Evolutionary conservation across 2,797 vertebrate species (phyloP).

Genomic region (Podargus strigoides): DNA sequence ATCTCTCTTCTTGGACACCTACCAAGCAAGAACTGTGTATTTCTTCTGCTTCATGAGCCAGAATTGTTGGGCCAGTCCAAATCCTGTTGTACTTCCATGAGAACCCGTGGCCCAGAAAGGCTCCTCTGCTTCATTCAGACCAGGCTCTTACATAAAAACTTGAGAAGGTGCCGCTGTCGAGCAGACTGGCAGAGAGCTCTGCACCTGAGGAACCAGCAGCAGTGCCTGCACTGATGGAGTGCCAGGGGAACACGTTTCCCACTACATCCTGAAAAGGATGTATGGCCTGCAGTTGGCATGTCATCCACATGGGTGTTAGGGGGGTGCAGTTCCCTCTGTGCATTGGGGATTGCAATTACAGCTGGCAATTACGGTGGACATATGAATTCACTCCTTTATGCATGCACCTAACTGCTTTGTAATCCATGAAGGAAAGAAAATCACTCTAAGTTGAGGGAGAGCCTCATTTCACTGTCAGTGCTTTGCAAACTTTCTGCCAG

Average conservation of each 20-base stretch:
- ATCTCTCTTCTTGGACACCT: background rate
- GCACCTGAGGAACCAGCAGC: background rate
- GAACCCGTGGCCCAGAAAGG: background rate
- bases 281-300: accelerated
- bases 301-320: background rate
- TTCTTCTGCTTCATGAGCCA: background rate
- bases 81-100: background rate
- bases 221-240: background rate
- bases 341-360: background rate
- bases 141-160: background rate
- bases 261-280: background rate
- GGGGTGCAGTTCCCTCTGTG: background rate
- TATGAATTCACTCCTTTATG: accelerated
- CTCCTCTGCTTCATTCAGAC: background rate
- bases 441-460: background rate
- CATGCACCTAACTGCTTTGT: accelerated
- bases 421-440: background rate
- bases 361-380: background rate
- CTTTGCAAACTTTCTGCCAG: background rate
- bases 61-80: background rate
- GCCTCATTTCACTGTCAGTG: background rate
- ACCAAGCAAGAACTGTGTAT: background rate
- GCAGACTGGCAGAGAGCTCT: background rate
- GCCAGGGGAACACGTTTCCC: background rate
- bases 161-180: background rate